A percentile compares a stretch with the other conserved stretches of the same genome.
phyloP scores from a whole-genome alignment of 2,888 invertebrate species.

The Napeogenes sylphis region DNA sequence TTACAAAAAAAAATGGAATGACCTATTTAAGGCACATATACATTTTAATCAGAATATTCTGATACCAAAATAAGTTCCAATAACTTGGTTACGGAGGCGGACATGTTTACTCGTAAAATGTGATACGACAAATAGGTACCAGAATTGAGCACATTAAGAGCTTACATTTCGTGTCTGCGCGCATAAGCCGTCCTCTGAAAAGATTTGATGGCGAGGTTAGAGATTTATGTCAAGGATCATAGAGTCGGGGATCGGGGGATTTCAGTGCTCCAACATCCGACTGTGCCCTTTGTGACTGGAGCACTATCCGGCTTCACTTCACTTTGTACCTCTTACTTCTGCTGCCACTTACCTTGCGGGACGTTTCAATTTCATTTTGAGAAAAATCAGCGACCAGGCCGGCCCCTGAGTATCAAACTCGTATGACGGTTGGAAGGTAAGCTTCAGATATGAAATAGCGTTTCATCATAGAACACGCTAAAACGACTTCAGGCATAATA shows the following conservation, averaged over 20 bases:
- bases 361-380: slow-evolving; percentile 73
- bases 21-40: no score
- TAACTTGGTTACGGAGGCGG: slow-evolving; percentile 11
- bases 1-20: no score
- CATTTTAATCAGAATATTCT: no score
- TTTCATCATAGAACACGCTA: neutral
- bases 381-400: slow-evolving; percentile 52
- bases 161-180: slow-evolving; percentile 65
- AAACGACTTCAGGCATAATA: neutral
- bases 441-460: neutral
- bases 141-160: slow-evolving; percentile 65
- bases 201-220: slow-evolving; percentile 76
- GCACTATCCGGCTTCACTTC: slow-evolving; percentile 73
- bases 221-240: slow-evolving; percentile 78
- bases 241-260: slow-evolving; percentile 71
- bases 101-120: slow-evolving; percentile 32
- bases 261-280: slow-evolving; percentile 72
- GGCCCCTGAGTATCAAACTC: slow-evolving; percentile 37
- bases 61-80: no score
- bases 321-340: slow-evolving; percentile 70
- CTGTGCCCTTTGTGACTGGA: slow-evolving; percentile 74
- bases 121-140: slow-evolving; percentile 40
- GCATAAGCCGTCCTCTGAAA: slow-evolving; percentile 72
- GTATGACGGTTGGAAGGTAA: slow-evolving; percentile 12
- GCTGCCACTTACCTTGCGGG: slow-evolving; percentile 70